Conservation (phyloP, 2,113 vertebrate species). For the Chionis minor region DNA sequence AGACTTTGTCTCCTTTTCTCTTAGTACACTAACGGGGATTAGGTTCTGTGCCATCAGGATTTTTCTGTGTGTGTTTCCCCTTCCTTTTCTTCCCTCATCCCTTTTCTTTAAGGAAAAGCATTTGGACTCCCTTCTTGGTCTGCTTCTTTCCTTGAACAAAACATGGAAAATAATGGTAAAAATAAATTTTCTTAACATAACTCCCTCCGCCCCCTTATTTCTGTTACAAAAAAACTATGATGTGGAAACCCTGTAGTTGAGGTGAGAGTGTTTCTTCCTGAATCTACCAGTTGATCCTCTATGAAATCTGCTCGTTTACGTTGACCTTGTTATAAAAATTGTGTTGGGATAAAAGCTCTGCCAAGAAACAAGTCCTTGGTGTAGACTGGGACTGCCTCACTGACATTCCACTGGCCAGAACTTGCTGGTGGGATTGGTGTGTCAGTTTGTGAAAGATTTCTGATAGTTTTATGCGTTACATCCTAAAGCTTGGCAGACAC, state of each 20-base stretch:
- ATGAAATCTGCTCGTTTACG: not conserved
- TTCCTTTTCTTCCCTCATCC: not conserved
- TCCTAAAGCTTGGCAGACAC: not conserved
- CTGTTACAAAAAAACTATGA: not conserved
- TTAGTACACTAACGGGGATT: not conserved
- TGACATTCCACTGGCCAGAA: not conserved
- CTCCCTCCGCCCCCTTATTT: not conserved
- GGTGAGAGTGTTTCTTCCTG: not conserved
- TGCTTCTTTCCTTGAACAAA: not conserved
- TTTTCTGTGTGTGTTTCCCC: not conserved
- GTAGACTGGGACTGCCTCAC: not conserved
- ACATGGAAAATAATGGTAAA: not conserved
- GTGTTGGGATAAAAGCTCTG: not conserved
- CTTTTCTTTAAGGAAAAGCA: not conserved
- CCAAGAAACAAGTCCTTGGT: not conserved
- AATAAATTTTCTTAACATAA: not conserved
- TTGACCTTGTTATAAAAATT: not conserved
- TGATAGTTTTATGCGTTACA: not conserved
- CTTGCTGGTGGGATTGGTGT: not conserved
- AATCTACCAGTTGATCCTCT: not conserved
- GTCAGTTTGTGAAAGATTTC: not conserved
- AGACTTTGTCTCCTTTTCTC: not conserved
- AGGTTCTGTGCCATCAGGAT: not conserved
- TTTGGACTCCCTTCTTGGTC: not conserved
- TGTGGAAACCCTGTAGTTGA: not conserved